phyloP scores from a whole-genome alignment of 2,888 invertebrate species.

The Octonoba sinensis region DNA sequence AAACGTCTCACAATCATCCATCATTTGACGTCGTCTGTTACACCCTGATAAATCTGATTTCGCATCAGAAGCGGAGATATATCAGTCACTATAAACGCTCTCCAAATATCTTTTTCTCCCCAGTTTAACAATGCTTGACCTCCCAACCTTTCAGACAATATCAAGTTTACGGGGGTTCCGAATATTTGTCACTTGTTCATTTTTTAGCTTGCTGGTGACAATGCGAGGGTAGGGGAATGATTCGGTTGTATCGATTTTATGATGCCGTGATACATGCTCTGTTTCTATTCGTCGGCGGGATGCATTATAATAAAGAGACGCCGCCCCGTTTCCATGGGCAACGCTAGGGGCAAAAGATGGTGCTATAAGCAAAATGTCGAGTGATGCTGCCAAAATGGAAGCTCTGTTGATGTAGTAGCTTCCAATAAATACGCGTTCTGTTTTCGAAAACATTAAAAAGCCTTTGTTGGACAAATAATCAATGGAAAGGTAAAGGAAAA shows the following conservation, averaged over 20 bases:
- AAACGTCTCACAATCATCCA: neutral
- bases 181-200: conserved; percentile 43
- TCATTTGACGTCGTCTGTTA: conserved; percentile 8
- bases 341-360: neutral
- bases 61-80: conserved; percentile 10
- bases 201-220: conserved; percentile 23
- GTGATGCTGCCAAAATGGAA: no score
- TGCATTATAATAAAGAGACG: conserved; percentile 51
- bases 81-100: conserved; percentile 13
- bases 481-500: no score
- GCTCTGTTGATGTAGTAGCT: no score
- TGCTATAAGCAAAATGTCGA: no score
- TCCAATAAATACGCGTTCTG: no score
- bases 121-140: conserved; percentile 58
- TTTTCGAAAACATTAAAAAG: no score
- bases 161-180: conserved; percentile 9
- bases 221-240: conserved; percentile 18
- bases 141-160: conserved; percentile 22
- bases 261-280: conserved; percentile 41
- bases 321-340: conserved; percentile 30
- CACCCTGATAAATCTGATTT: conserved; percentile 32
- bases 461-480: no score
- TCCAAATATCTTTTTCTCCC: neutral
- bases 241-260: conserved; percentile 62
- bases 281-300: conserved; percentile 47